phyloP scores from a whole-genome alignment of 2,113 vertebrate species.

The Athene noctua region DNA sequence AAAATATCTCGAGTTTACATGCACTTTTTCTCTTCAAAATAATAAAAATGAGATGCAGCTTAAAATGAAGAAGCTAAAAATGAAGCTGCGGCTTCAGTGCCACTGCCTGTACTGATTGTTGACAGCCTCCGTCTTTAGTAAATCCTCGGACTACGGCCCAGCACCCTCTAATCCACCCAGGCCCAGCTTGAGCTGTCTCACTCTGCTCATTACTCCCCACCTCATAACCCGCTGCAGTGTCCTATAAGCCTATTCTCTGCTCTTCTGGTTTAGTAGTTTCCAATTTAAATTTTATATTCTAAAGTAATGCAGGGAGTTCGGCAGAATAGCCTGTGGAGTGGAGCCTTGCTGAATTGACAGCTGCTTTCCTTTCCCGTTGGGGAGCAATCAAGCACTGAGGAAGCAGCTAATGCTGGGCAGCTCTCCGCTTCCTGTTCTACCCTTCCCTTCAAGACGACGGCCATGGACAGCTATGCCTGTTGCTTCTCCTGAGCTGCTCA shows the following conservation, averaged over 20 bases:
- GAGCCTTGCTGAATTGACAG: neutral
- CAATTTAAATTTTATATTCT: neutral
- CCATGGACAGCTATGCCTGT: neutral
- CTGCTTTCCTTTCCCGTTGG: neutral
- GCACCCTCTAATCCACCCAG: neutral
- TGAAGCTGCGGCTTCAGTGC: neutral
- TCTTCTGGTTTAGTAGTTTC: neutral
- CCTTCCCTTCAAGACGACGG: rapidly evolving
- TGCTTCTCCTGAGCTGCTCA: neutral
- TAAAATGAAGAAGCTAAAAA: neutral
- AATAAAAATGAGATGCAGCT: neutral
- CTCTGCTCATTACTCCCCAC: neutral
- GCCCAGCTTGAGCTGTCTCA: neutral
- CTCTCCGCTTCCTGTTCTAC: neutral
- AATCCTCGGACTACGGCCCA: neutral
- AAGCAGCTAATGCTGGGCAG: neutral
- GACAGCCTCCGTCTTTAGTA: neutral
- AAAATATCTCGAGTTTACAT: neutral
- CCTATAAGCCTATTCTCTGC: neutral
- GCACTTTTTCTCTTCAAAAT: neutral
- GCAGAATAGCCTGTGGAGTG: neutral
- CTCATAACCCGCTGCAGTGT: neutral
- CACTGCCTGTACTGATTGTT: neutral
- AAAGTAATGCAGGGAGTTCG: neutral
- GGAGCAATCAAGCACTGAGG: rapidly evolving